These are phyloP conservation scores for Tyto alba DNA, from an alignment of 2,113 vertebrate genomes.

Conservation along the genomic window DNA sequence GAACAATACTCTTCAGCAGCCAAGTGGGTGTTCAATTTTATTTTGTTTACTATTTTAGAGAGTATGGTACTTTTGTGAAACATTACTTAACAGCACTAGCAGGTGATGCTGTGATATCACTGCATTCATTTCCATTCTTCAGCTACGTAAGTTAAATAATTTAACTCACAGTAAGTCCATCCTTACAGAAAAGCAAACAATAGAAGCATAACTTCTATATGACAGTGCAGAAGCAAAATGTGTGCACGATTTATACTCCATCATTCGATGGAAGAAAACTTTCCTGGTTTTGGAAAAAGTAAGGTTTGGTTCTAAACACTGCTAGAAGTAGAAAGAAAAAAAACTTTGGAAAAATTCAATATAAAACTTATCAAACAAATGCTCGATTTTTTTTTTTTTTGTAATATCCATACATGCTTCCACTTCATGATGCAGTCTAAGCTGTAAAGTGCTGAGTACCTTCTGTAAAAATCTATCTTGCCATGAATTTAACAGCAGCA, in stretches of 20 bases:
- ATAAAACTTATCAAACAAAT: not conserved
- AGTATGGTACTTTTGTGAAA: not conserved
- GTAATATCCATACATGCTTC: not conserved
- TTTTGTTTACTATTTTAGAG: slow-evolving; percentile 7
- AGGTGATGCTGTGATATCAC: not conserved
- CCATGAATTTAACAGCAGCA: not conserved
- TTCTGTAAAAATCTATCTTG: not conserved
- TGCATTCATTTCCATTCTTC: not conserved
- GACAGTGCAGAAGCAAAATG: not conserved
- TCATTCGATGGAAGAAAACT: not conserved
- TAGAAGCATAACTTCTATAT: not conserved
- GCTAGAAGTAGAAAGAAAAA: not conserved
- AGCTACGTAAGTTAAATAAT: not conserved
- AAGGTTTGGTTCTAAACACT: not conserved
- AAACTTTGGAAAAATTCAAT: not conserved
- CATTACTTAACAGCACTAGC: not conserved
- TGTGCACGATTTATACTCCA: rapidly evolving
- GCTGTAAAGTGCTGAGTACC: not conserved
- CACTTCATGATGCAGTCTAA: not conserved
- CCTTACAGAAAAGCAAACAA: not conserved
- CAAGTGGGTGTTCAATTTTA: not conserved
- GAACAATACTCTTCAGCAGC: not conserved
- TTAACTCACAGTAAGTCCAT: not conserved
- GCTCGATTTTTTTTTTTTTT: not conserved
- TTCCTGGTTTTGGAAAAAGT: not conserved